Conservation (phyloP, 2,888 invertebrate species). For the Aplocera efformata region DNA sequence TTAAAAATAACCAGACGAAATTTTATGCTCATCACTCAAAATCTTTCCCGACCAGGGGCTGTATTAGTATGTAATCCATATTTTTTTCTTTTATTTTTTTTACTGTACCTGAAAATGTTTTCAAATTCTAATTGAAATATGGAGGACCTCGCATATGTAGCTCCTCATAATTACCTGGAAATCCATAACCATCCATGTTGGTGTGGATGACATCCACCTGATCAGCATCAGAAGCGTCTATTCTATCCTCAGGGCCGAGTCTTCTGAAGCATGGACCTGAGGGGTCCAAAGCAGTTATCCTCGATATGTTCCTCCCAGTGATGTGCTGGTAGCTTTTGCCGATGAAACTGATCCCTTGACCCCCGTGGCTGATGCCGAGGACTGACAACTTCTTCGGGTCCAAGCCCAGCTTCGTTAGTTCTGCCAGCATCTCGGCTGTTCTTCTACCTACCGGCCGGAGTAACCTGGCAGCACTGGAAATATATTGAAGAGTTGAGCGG, state of each 20-base stretch:
- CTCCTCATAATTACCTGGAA: slow-evolving; percentile 9
- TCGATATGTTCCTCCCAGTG: slow-evolving; percentile 30
- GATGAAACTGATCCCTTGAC: slow-evolving; percentile 30
- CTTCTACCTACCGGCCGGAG: slow-evolving; percentile 27
- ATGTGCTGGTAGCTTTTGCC: slow-evolving; percentile 29
- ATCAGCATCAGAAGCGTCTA: slow-evolving; percentile 34
- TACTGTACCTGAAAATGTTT: no score
- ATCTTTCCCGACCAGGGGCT: no score
- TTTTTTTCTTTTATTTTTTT: no score
- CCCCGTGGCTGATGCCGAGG: slow-evolving; percentile 32
- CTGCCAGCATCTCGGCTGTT: slow-evolving; percentile 30
- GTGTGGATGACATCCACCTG: slow-evolving; percentile 32
- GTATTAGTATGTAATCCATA: no score
- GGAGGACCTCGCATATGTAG: no score
- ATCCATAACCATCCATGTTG: slow-evolving; percentile 32
- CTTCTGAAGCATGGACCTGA: slow-evolving; percentile 34
- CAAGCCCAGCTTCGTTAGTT: slow-evolving; percentile 26
- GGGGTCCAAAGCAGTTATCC: slow-evolving; percentile 31
- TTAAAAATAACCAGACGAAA: no score
- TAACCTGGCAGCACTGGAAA: slow-evolving; percentile 22
- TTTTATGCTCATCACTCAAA: no score
- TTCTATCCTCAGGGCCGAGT: slow-evolving; percentile 28
- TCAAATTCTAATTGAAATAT: no score
- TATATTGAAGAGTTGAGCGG: not conserved
- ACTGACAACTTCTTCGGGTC: slow-evolving; percentile 31